These are phyloP conservation scores for Dolichopus griseipennis DNA, from an alignment of 2,888 invertebrate genomes.

Conservation along the genomic window DNA sequence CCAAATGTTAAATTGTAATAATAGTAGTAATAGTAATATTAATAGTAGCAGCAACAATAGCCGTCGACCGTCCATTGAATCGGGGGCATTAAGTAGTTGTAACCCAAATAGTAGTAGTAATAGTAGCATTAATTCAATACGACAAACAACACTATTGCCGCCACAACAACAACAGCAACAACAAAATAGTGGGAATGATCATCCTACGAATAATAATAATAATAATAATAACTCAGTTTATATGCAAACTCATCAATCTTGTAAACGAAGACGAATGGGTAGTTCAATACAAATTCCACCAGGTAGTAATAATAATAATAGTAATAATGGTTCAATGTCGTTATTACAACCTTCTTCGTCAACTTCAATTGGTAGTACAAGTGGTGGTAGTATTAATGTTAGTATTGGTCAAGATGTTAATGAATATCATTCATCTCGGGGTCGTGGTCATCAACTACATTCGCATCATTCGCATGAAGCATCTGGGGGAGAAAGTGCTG, in stretches of 20 bases:
- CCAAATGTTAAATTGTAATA: conserved; percentile 18
- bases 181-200: conserved; percentile 11
- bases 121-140: conserved; percentile 24
- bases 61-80: conserved; percentile 49
- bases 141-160: conserved; percentile 17
- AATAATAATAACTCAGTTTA: conserved; percentile 13
- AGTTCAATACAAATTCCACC: conserved; percentile 17
- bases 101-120: conserved; percentile 23
- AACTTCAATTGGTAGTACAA: neutral
- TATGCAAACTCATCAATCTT: conserved; percentile 30
- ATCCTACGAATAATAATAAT: conserved; percentile 20
- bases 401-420: conserved; percentile 22
- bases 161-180: conserved; percentile 19
- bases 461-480: conserved; percentile 47
- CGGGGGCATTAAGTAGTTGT: conserved; percentile 26
- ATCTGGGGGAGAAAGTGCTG: conserved; percentile 53
- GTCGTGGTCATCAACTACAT: conserved; percentile 48
- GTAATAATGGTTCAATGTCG: conserved; percentile 20
- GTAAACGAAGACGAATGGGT: conserved; percentile 48
- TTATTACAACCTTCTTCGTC: conserved; percentile 8
- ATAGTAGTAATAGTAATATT: conserved; percentile 15
- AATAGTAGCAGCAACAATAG: conserved; percentile 27
- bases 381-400: neutral
- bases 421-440: conserved; percentile 43
- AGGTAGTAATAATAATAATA: conserved; percentile 17